These are phyloP conservation scores for Lepidiolamprologus cunningtoni DNA, from an alignment of 2,113 vertebrate species.

Conservation along the genomic window DNA sequence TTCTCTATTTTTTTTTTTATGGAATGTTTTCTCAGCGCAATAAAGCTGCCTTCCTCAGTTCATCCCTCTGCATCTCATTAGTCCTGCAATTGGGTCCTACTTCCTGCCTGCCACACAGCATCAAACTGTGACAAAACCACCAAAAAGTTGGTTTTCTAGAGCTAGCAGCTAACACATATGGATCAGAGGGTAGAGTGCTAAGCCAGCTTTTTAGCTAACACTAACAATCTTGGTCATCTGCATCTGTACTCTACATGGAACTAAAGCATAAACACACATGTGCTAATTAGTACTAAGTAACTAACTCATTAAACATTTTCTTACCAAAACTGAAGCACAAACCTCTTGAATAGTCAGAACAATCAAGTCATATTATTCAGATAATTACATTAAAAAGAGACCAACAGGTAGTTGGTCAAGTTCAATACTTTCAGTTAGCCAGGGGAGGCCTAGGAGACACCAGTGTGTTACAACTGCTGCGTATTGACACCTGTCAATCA, in stretches of 20 bases:
- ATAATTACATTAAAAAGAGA: not conserved
- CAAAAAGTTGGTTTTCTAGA: not conserved
- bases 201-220: not conserved
- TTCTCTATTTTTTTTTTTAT: not conserved
- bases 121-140: not conserved
- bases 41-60: not conserved
- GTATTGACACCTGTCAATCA: not conserved
- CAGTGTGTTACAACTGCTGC: not conserved
- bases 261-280: not conserved
- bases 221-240: not conserved
- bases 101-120: not conserved
- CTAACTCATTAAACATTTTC: not conserved
- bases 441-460: not conserved
- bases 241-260: not conserved
- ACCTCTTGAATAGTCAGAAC: not conserved
- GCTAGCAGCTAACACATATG: not conserved
- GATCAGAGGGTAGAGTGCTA: not conserved
- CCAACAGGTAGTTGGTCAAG: not conserved
- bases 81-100: not conserved
- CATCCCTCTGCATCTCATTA: not conserved
- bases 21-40: not conserved
- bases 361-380: not conserved
- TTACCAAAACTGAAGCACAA: not conserved
- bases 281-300: not conserved
- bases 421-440: not conserved